Conservation (phyloP, 2,888 invertebrate genomes). For the Cinara cedri region DNA sequence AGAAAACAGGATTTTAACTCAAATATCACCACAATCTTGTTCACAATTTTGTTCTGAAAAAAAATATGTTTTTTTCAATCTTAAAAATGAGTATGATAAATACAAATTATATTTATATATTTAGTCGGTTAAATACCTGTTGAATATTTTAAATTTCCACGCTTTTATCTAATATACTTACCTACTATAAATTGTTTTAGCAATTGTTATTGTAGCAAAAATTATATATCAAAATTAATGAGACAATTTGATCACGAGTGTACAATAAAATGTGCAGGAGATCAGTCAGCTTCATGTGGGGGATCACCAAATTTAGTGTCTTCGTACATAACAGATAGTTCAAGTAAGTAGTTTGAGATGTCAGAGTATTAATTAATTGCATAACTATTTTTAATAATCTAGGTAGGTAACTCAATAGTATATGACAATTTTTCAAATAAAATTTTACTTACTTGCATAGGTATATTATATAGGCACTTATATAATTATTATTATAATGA, state of each 20-base stretch:
- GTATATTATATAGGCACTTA: too few species aligned
- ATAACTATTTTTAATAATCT: too few species aligned
- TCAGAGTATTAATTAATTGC: too few species aligned
- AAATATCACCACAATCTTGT: conserved; percentile 37
- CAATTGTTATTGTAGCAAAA: conserved; percentile 34
- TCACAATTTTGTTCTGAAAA: conserved; percentile 37
- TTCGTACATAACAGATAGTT: conserved; percentile 24
- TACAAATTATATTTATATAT: neutral
- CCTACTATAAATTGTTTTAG: neutral
- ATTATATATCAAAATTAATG: conserved; percentile 38
- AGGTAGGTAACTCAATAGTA: too few species aligned
- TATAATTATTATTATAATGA: too few species aligned
- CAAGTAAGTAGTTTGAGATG: conserved; percentile 9
- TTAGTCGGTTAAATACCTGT: too few species aligned
- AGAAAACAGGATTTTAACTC: conserved; percentile 9
- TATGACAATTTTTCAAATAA: too few species aligned
- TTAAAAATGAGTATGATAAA: conserved; percentile 47
- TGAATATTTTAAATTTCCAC: too few species aligned
- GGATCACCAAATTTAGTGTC: conserved; percentile 33
- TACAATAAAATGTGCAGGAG: conserved; percentile 16
- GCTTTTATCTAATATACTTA: too few species aligned
- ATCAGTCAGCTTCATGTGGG: conserved; percentile 19
- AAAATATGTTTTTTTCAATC: conserved; percentile 18
- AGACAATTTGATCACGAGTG: conserved; percentile 26
- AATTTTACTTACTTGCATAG: too few species aligned